phyloP scores from a whole-genome alignment of 2,113 vertebrate species.

The Engraulis encrasicolus region DNA sequence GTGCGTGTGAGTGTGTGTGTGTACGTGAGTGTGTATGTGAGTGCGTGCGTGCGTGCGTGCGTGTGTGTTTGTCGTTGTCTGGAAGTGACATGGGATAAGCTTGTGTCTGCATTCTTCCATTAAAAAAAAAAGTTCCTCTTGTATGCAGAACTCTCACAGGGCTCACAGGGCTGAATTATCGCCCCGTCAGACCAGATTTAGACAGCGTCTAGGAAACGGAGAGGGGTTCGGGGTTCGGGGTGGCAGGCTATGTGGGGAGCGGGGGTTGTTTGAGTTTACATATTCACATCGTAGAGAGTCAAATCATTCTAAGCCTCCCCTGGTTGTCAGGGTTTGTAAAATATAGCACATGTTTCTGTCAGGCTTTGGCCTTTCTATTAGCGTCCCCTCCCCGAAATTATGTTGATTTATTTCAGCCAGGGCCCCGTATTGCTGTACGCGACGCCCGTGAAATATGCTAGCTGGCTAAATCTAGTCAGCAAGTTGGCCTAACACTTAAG shows the following conservation, averaged over 20 bases:
- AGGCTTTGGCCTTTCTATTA: conserved; percentile 24
- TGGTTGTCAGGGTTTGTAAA: conserved; percentile 51
- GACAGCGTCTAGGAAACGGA: conserved; percentile 34
- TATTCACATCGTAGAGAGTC: conserved; percentile 41
- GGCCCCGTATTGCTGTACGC: conserved; percentile 24
- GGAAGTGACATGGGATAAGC: conserved; percentile 48
- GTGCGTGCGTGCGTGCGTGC: not conserved
- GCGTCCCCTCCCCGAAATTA: conserved; percentile 50
- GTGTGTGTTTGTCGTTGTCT: not conserved
- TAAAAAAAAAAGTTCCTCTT: not conserved
- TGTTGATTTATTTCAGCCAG: conserved; percentile 43
- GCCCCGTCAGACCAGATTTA: conserved; percentile 58
- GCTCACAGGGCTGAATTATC: conserved; percentile 57
- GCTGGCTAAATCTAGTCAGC: not conserved
- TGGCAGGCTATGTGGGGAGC: too few species aligned
- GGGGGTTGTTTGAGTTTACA: conserved; percentile 53
- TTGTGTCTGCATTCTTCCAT: not conserved
- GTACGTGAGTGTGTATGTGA: not conserved
- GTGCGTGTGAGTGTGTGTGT: not conserved
- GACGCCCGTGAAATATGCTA: conserved; percentile 12
- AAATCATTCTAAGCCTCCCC: conserved; percentile 45
- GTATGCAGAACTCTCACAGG: conserved; percentile 35
- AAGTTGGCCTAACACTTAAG: not conserved
- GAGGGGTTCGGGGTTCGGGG: conserved; percentile 21
- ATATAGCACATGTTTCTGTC: conserved; percentile 39